A percentile compares a stretch with the other conserved stretches of the same genome.
Conservation (phyloP, 2,888 invertebrate genomes). For the Ectemnius cavifrons region DNA sequence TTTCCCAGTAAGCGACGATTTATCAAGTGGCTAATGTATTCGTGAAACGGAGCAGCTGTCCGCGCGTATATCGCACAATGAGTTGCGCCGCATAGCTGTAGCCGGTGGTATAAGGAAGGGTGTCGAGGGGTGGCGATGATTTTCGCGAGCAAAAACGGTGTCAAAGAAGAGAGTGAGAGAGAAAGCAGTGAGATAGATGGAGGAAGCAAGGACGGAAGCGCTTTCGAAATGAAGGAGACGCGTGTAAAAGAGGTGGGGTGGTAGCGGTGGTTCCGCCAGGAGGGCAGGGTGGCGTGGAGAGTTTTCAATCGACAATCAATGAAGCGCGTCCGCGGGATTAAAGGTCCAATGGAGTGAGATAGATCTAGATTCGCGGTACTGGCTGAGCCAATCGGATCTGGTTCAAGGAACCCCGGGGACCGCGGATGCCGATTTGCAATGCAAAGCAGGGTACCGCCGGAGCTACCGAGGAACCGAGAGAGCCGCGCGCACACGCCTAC, state of each 20-base stretch:
- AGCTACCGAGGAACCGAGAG: constrained; percentile 52
- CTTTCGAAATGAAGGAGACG: constrained; percentile 29
- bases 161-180: constrained; percentile 9
- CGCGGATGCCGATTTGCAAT: constrained; percentile 68
- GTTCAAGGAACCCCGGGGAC: constrained; percentile 77
- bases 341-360: constrained; percentile 73
- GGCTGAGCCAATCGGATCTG: constrained; percentile 77
- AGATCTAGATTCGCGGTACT: constrained; percentile 77
- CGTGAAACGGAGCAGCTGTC: constrained; percentile 51
- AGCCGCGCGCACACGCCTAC: constrained; percentile 65
- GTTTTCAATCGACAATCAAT: constrained; percentile 77
- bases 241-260: constrained; percentile 19
- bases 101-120: neutral
- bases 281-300: constrained; percentile 41
- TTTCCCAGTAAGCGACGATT: constrained; percentile 57
- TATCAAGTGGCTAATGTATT: constrained; percentile 60
- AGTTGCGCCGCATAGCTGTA: constrained; percentile 6
- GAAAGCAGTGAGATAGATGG: constrained; percentile 4
- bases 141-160: constrained; percentile 44
- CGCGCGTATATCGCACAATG: constrained; percentile 30
- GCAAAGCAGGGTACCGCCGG: constrained; percentile 71
- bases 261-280: constrained; percentile 7
- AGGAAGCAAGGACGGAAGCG: constrained; percentile 4
- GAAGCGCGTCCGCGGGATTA: constrained; percentile 72
- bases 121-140: constrained; percentile 47